A percentile compares a stretch with the other conserved stretches of the same genome.
phyloP scores from a whole-genome alignment of 1,140 invertebrate genomes.

The Solenopsis fugax region DNA sequence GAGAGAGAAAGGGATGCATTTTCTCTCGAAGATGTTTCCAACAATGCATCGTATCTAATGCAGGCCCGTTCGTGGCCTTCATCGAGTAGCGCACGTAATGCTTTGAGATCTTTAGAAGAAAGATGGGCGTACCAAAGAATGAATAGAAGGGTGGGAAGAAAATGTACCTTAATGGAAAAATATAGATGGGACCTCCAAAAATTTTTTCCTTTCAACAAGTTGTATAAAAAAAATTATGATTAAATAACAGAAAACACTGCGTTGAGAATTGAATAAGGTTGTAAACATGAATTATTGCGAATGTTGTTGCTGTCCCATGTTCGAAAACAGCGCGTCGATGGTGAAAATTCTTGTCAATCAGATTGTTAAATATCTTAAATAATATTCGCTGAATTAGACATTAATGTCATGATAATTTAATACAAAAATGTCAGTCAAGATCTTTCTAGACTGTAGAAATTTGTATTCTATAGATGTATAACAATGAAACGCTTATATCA shows the following conservation, averaged over 20 bases:
- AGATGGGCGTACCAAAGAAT: slow-evolving; percentile 18
- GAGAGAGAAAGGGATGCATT: slow-evolving; percentile 43
- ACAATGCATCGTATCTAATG: slow-evolving; percentile 43
- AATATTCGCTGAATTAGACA: neutral
- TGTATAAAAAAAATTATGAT: neutral
- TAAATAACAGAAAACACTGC: neutral
- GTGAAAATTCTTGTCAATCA: neutral
- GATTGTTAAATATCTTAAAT: neutral
- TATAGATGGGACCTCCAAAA: slow-evolving; percentile 15
- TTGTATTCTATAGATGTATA: neutral
- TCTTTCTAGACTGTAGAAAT: neutral
- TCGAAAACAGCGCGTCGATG: neutral
- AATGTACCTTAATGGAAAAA: slow-evolving; percentile 51
- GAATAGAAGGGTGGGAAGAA: slow-evolving; percentile 4
- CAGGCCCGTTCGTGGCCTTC: neutral
- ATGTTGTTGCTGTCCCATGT: neutral
- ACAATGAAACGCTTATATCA: neutral
- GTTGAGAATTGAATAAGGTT: neutral
- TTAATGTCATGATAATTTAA: neutral
- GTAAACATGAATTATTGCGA: neutral
- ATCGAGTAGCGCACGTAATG: slow-evolving; percentile 12
- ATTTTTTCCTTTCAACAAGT: neutral
- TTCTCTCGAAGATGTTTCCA: slow-evolving; percentile 12
- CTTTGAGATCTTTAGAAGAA: slow-evolving; percentile 50
- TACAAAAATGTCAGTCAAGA: neutral